A percentile compares a stretch with the other conserved stretches of the same genome.
Conservation (phyloP, 2,888 invertebrate genomes). For the Diplolepis rosae region DNA sequence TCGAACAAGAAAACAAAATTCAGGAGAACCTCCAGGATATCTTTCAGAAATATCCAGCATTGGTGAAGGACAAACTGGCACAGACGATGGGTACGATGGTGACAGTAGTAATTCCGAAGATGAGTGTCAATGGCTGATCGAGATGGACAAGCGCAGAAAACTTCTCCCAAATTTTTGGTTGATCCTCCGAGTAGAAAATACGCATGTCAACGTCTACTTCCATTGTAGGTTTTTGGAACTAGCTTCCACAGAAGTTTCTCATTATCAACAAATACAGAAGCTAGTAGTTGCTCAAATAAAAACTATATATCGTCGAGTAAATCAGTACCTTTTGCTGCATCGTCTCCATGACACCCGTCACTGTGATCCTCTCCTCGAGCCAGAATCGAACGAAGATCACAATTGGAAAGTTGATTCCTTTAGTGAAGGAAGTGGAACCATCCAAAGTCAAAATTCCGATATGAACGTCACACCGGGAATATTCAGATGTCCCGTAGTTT, state of each 20-base stretch:
- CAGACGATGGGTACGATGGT: slow-evolving; percentile 77
- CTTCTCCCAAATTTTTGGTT: slow-evolving; percentile 83
- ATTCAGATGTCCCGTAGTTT: slow-evolving; percentile 84
- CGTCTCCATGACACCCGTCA: slow-evolving; percentile 80
- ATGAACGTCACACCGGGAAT: slow-evolving; percentile 79
- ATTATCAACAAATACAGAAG: slow-evolving; percentile 75
- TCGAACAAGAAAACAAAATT: slow-evolving; percentile 55
- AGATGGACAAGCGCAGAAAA: slow-evolving; percentile 75
- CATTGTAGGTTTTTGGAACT: slow-evolving; percentile 80
- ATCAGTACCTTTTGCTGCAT: slow-evolving; percentile 82
- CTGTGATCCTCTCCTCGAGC: slow-evolving; percentile 81
- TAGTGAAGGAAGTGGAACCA: slow-evolving; percentile 43
- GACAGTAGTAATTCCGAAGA: slow-evolving; percentile 79
- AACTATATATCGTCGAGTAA: slow-evolving; percentile 79
- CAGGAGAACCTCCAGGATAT: slow-evolving; percentile 62
- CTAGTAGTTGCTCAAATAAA: slow-evolving; percentile 77
- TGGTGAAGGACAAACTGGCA: slow-evolving; percentile 59
- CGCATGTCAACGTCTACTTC: slow-evolving; percentile 80
- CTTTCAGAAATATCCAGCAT: slow-evolving; percentile 65
- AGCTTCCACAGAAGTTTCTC: slow-evolving; percentile 75
- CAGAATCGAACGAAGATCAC: slow-evolving; percentile 76
- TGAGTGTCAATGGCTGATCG: slow-evolving; percentile 77
- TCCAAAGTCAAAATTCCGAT: slow-evolving; percentile 41
- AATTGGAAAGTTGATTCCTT: slow-evolving; percentile 61
- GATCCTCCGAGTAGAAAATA: slow-evolving; percentile 78